A percentile compares a stretch with the other conserved stretches of the same genome.
Conservation (phyloP, 2,113 vertebrate species). For the Hippocampus mohnikei region DNA sequence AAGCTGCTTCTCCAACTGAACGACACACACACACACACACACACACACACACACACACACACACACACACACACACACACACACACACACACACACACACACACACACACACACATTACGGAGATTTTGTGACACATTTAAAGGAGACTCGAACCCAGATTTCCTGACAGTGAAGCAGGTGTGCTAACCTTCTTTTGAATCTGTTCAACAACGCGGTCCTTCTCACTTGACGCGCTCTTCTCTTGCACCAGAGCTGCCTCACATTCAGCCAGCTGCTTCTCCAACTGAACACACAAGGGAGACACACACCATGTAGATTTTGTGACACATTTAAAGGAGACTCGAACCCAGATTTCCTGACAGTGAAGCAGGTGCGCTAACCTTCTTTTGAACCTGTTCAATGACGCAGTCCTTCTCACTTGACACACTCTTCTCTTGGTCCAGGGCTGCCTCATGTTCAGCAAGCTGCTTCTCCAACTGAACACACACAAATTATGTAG, state of each 20-base stretch:
- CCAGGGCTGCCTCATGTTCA: slow-evolving; percentile 68
- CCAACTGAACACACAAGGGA: slow-evolving; percentile 46
- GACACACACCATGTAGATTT: neutral
- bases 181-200: slow-evolving; percentile 4
- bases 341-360: too few relatives aligned
- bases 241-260: slow-evolving; percentile 71
- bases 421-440: slow-evolving; percentile 67
- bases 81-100: too few relatives aligned
- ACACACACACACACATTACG: too few relatives aligned
- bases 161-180: neutral
- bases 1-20: slow-evolving; percentile 65
- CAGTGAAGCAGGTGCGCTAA: slow-evolving; percentile 24
- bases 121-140: neutral
- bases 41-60: too few relatives aligned
- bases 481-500: too few relatives aligned
- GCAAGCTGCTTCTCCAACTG: slow-evolving; percentile 58
- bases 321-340: neutral
- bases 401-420: slow-evolving; percentile 68
- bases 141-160: neutral
- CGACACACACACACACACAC: too few relatives aligned
- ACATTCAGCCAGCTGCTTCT: slow-evolving; percentile 62
- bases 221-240: slow-evolving; percentile 67
- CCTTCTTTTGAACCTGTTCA: slow-evolving; percentile 74
- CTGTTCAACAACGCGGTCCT: slow-evolving; percentile 66
- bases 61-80: too few relatives aligned